phyloP scores from a whole-genome alignment of 2,797 vertebrate species.

The Takifugu rubripes region DNA sequence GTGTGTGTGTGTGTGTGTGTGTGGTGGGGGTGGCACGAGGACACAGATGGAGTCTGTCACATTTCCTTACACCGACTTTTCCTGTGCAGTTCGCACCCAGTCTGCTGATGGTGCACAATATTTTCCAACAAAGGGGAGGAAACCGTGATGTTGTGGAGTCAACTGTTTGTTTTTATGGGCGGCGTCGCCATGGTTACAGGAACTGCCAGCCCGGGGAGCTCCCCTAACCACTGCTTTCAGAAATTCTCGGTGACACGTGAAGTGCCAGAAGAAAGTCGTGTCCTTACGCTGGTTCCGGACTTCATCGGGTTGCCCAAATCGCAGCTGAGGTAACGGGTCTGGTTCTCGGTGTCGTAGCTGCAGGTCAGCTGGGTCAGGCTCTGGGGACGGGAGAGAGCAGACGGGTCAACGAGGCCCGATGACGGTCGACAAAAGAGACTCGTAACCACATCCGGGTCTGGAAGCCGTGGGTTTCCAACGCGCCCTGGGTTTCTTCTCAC shows the following conservation, averaged over 20 bases:
- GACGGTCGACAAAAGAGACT: neutral
- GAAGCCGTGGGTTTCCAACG: neutral
- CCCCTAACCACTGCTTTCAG: too few species aligned
- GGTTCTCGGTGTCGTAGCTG: conserved; percentile 83
- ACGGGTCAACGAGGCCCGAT: neutral
- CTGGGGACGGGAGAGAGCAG: conserved; percentile 55
- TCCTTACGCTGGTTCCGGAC: conserved; percentile 83
- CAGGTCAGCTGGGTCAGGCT: conserved; percentile 86
- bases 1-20: too few species aligned
- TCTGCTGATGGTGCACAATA: neutral
- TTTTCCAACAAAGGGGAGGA: conserved; percentile 21
- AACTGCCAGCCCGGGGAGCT: too few species aligned
- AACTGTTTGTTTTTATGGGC: neutral
- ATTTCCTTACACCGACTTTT: conserved; percentile 41
- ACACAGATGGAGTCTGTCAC: conserved; percentile 42
- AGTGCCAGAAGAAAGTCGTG: neutral
- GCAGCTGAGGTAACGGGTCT: conserved; percentile 86
- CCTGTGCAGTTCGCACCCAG: conserved; percentile 32
- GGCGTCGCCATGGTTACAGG: too few species aligned
- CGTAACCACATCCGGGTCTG: neutral
- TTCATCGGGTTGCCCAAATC: conserved; percentile 96
- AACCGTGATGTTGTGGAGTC: neutral
- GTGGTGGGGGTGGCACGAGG: conserved; percentile 33
- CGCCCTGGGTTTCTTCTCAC: conserved; percentile 61
- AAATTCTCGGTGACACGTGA: too few species aligned